These are phyloP conservation scores for Leptodactylus fuscus DNA, from an alignment of 2,113 vertebrate genomes.

Conservation along the genomic window DNA sequence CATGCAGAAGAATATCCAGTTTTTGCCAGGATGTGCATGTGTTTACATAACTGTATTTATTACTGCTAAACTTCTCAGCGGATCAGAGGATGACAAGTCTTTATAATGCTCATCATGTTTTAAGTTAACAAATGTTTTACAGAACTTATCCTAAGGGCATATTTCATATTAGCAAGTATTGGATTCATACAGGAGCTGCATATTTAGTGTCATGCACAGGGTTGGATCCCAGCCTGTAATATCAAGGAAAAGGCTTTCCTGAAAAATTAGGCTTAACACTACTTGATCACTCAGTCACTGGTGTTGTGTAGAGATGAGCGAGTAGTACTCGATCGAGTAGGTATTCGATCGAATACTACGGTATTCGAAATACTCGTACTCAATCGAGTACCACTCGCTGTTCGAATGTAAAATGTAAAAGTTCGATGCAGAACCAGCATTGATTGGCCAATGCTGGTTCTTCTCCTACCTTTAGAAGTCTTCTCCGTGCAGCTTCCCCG, in stretches of 20 bases:
- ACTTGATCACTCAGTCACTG: too few relatives aligned
- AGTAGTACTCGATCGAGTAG: too few relatives aligned
- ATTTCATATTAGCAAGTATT: neutral
- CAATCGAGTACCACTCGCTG: too few relatives aligned
- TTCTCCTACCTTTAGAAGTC: too few relatives aligned
- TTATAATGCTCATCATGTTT: slow-evolving; percentile 15
- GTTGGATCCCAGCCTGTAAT: neutral
- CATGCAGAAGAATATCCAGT: neutral
- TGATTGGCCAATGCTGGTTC: too few relatives aligned
- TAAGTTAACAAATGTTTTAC: neutral
- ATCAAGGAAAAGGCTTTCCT: neutral
- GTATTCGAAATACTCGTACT: too few relatives aligned
- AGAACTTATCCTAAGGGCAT: neutral
- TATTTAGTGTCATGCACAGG: neutral
- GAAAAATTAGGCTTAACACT: too few relatives aligned
- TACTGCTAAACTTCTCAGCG: neutral
- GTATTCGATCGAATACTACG: too few relatives aligned
- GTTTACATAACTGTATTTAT: slow-evolving; percentile 24
- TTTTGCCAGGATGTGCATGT: slow-evolving; percentile 24
- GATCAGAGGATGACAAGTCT: neutral
- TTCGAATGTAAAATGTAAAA: too few relatives aligned
- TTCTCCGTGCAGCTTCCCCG: too few relatives aligned
- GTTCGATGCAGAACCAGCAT: too few relatives aligned
- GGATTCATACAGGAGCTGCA: neutral
- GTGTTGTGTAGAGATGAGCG: too few relatives aligned